Evolutionary conservation across 2,113 vertebrate genomes (phyloP).

Genomic region (Morone chrysops): DNA sequence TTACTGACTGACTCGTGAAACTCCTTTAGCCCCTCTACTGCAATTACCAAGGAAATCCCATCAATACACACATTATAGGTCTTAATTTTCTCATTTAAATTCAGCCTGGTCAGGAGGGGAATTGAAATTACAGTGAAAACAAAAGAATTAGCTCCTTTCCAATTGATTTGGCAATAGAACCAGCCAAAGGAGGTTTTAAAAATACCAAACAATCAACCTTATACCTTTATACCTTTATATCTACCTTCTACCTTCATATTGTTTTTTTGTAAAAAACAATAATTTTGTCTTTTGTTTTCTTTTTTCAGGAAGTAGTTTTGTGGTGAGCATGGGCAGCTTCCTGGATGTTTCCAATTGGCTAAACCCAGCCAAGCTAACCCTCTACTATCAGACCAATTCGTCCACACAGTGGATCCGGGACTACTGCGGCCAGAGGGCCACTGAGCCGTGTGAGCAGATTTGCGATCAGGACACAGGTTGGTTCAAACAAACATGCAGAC

Average conservation of each 20-base stretch:
- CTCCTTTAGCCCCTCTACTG: slow-evolving; percentile 69
- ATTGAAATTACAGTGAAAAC: slow-evolving; percentile 72
- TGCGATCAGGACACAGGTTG: slow-evolving; percentile 96
- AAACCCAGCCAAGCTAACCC: slow-evolving; percentile 95
- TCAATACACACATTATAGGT: slow-evolving; percentile 72
- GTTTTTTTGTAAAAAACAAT: not conserved
- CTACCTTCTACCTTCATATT: not conserved
- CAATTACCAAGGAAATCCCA: slow-evolving; percentile 75
- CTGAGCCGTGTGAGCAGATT: slow-evolving; percentile 95
- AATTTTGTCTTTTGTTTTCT: slow-evolving; percentile 2
- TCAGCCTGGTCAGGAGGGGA: slow-evolving; percentile 56
- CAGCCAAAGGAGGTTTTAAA: slow-evolving; percentile 14
- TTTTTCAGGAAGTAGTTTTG: slow-evolving; percentile 94
- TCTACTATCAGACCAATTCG: slow-evolving; percentile 97
- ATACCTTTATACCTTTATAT: not conserved
- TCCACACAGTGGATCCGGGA: slow-evolving; percentile 95
- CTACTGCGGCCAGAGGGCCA: slow-evolving; percentile 95
- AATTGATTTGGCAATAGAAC: slow-evolving; percentile 47
- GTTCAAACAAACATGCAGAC: slow-evolving; percentile 49
- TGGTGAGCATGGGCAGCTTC: slow-evolving; percentile 96
- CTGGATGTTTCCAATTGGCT: slow-evolving; percentile 98
- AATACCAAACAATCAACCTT: slow-evolving; percentile 14
- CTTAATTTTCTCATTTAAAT: slow-evolving; percentile 78
- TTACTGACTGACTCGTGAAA: slow-evolving; percentile 75
- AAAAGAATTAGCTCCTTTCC: slow-evolving; percentile 42